A percentile compares a stretch with the other conserved stretches of the same genome.
phyloP scores from a whole-genome alignment of 2,888 invertebrate genomes.

The Gryllus longicercus region DNA sequence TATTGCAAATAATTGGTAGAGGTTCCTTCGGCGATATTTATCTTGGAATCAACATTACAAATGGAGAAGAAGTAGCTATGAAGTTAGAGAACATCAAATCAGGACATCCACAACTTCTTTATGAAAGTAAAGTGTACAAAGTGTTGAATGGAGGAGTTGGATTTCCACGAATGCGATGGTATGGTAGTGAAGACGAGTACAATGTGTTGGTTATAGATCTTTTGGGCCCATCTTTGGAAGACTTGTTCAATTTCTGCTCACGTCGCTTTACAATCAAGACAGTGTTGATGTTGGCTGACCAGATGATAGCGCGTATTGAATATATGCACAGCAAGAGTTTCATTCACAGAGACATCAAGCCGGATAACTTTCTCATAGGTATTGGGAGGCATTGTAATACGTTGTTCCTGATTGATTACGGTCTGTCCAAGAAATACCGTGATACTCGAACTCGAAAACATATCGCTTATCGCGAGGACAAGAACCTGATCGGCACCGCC shows the following conservation, averaged over 20 bases:
- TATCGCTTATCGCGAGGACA: conserved; percentile 95
- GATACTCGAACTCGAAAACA: conserved; percentile 89
- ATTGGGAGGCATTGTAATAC: conserved; percentile 98
- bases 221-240: conserved; percentile 95
- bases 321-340: conserved; percentile 98
- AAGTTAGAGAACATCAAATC: conserved; percentile 96
- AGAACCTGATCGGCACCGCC: conserved; percentile 91
- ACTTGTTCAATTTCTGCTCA: conserved; percentile 98
- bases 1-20: conserved; percentile 95
- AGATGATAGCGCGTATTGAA: conserved; percentile 92
- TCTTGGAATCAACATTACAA: conserved; percentile 85
- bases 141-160: conserved; percentile 95
- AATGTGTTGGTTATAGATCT: conserved; percentile 99
- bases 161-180: conserved; percentile 92
- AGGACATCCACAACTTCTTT: conserved; percentile 96
- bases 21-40: conserved; percentile 99
- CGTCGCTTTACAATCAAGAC: conserved; percentile 99
- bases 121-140: conserved; percentile 98
- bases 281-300: conserved; percentile 97
- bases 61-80: conserved; percentile 97
- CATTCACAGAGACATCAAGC: conserved; percentile 98
- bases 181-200: conserved; percentile 93
- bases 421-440: conserved; percentile 96
- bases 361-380: conserved; percentile 98
- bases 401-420: conserved; percentile 98